A percentile compares a stretch with the other conserved stretches of the same genome.
Evolutionary conservation across 92 coral and sea anemone genomes (phyloP).

Genomic region (Actinernus sp.): DNA sequence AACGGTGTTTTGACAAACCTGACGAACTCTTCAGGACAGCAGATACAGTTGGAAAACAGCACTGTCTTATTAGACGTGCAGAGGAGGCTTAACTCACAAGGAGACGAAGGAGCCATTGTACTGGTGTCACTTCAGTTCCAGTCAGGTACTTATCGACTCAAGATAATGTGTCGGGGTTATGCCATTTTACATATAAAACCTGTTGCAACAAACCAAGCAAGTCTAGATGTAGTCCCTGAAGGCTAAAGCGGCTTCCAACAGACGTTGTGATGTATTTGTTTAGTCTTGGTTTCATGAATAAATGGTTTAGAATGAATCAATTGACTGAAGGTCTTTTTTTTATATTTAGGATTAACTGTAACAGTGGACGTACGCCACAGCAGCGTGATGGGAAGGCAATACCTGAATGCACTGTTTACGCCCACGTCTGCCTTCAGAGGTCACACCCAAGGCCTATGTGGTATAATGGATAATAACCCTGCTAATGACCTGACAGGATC

Average conservation of each 20-base stretch:
- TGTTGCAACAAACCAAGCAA: no score
- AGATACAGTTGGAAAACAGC: conserved; percentile 39
- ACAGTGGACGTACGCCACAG: conserved; percentile 75
- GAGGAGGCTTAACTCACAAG: conserved; percentile 1
- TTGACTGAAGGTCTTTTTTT: no score
- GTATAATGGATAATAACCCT: conserved; percentile 75
- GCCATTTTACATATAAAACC: no score
- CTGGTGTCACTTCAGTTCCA: conserved; percentile 58
- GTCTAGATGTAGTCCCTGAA: no score
- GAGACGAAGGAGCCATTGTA: conserved; percentile 43
- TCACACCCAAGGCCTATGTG: conserved; percentile 76
- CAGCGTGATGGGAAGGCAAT: conserved; percentile 66
- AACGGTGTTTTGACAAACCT: conserved; percentile 50
- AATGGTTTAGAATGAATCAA: no score
- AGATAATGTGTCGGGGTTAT: no score
- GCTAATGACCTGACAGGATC: conserved; percentile 76
- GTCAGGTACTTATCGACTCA: no score
- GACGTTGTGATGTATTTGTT: no score
- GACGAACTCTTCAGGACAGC: conserved; percentile 35
- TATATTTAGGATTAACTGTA: conserved; percentile 66
- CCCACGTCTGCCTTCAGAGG: conserved; percentile 61
- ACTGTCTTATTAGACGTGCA: conserved; percentile 62
- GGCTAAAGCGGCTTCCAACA: no score
- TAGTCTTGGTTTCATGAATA: no score
- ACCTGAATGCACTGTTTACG: conserved; percentile 61